Evolutionary conservation across 35 echinoderm and acorn worm genomes (phyloP), one percentile per base, ranked within the genome.

Genomic region (Heliocidaris erythrogramma): DNA sequence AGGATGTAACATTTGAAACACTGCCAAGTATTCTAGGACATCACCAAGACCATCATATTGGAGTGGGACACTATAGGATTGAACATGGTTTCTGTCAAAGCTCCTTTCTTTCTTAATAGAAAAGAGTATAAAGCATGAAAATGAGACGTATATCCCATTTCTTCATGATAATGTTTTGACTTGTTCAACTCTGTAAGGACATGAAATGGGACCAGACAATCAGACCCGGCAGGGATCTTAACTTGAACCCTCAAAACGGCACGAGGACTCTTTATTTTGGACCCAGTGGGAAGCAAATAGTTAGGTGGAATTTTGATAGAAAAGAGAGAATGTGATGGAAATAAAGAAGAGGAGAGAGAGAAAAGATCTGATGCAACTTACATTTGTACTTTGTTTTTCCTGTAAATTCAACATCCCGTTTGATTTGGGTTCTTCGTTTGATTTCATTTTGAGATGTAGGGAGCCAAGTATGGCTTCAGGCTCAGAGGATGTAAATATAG

Each of bases 181-280:
- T 78, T 78, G 65, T 78, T 78, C 65, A 78, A 78, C 65, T 78
- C 65, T 78, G 65, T 78, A 78, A 78, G 65, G 65, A 78, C 65
- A 78, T 78, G 65, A 78, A 78, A 78, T 78, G 65, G 27, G 65
- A 78, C 21, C 65, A 78, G 27, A 78, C 65, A 78, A 78, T 78
- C 65, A 78, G 21, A 18, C 65, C 65, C 65, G 65, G 65, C 65
- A 78, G 65, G 65, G 21, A 78, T 78, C 65, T 78, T 78, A 78
- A 78, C 65, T 78, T 78, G 65, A 78, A 78, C 65, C 27, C 65
- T 27, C 65, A 78, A 78, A 78, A 78, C 27, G 27, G 65, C 18
- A 7, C 21, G 65, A 78, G 65, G 21, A 27, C 65, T 78, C 65
- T 78, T 78, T 78, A 78, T 21, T 78, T 78, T 78, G 17, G 65